phyloP scores from a whole-genome alignment of 2,797 vertebrate species.

The Pelochelys cantorii region DNA sequence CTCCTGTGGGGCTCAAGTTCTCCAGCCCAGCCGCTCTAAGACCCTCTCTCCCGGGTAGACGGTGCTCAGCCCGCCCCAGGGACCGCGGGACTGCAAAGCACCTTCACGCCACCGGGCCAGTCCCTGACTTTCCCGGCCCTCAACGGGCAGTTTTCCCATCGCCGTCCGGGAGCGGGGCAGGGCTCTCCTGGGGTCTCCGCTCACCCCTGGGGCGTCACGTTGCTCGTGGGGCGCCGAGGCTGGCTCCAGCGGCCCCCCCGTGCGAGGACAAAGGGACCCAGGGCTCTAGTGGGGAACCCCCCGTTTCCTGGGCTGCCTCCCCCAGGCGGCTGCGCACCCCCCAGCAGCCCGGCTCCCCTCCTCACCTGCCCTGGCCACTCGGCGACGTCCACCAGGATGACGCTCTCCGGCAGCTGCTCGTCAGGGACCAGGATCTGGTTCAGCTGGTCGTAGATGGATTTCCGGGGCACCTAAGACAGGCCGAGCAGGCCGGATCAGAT shows the following conservation, averaged over 20 bases:
- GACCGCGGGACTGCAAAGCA: neutral
- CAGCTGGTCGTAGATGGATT: constrained; percentile 94
- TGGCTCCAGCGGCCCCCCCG: neutral
- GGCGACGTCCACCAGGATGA: constrained; percentile 91
- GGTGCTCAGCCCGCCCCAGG: neutral
- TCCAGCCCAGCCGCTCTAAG: neutral
- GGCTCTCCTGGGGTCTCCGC: no score
- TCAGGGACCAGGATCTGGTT: constrained; percentile 95
- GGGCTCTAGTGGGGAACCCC: neutral
- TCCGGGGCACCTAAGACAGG: constrained; percentile 86
- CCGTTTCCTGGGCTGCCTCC: neutral
- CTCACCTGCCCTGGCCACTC: constrained; percentile 99
- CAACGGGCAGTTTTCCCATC: neutral
- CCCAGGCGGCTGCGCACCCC: neutral
- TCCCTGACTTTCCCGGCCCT: neutral
- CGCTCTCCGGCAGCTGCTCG: constrained; percentile 92
- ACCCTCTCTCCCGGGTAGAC: neutral
- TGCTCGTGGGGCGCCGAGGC: no score
- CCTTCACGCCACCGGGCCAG: no score
- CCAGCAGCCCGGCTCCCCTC: neutral
- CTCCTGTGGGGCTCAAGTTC: neutral
- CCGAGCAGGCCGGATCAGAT: neutral
- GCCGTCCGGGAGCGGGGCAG: neutral
- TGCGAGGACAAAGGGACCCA: neutral
- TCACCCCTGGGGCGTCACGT: no score